These are phyloP conservation scores for Bujurquina vittata DNA, from an alignment of 2,113 vertebrate species.

Conservation along the genomic window DNA sequence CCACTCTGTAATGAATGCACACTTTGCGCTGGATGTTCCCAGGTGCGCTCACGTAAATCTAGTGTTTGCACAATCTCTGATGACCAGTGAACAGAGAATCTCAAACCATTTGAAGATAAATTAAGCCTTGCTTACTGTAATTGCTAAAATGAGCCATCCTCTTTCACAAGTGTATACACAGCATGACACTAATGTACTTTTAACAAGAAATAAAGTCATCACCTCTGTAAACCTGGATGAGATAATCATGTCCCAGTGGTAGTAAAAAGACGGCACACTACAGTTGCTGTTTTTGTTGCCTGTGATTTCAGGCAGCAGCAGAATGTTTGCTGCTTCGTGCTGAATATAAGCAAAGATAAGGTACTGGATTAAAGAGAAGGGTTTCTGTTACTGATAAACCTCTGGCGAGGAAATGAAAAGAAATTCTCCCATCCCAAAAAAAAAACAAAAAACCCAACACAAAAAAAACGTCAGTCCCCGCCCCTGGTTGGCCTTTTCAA, in stretches of 20 bases:
- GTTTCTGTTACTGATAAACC: conserved; percentile 29
- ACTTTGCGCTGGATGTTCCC: background rate
- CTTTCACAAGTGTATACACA: conserved; percentile 39
- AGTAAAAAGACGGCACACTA: conserved; percentile 30
- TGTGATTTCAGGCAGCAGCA: conserved; percentile 28
- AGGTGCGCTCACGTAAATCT: conserved; percentile 33
- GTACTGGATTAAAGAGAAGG: background rate
- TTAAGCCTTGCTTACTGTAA: conserved; percentile 24
- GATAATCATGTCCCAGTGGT: conserved; percentile 30
- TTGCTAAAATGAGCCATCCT: conserved; percentile 36
- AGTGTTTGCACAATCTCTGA: background rate
- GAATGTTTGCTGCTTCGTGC: background rate
- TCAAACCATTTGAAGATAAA: conserved; percentile 11
- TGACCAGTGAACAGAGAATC: conserved; percentile 1
- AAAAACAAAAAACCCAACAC: background rate
- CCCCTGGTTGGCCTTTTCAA: conserved; percentile 37
- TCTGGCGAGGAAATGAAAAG: conserved; percentile 29
- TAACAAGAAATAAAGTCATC: conserved; percentile 63
- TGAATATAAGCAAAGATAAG: conserved; percentile 8
- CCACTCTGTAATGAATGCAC: background rate
- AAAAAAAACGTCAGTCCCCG: conserved; percentile 3
- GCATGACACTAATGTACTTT: conserved; percentile 69
- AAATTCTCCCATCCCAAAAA: conserved; percentile 11
- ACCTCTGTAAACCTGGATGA: conserved; percentile 30
- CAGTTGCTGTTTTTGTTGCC: background rate